Conservation (phyloP, 2,797 vertebrate genomes). For the Cuculus canorus region DNA sequence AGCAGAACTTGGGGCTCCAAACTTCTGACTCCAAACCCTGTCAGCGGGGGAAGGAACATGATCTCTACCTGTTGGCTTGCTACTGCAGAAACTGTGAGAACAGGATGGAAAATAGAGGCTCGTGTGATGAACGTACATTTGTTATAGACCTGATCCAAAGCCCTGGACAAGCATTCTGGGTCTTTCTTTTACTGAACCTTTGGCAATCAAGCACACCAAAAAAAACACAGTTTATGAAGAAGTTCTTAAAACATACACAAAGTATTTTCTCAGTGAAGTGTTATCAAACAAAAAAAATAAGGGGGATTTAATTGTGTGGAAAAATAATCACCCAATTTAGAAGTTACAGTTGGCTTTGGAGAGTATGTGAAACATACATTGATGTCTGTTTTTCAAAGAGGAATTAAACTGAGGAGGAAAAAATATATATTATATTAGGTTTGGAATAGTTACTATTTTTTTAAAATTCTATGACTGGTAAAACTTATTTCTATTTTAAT, state of each 20-base stretch:
- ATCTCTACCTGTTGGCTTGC: not conserved
- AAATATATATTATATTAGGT: not conserved
- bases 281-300: not conserved
- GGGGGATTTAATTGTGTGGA: not conserved
- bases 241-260: not conserved
- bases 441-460: not conserved
- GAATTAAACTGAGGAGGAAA: not conserved
- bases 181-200: not conserved
- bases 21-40: not conserved
- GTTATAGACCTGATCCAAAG: not conserved
- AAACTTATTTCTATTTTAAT: not conserved
- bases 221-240: not conserved
- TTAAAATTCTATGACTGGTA: not conserved
- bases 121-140: not conserved
- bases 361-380: not conserved
- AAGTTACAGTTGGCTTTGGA: not conserved
- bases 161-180: not conserved
- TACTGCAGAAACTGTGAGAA: not conserved
- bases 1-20: not conserved
- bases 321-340: not conserved
- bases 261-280: not conserved
- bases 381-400: not conserved
- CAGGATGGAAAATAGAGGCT: not conserved
- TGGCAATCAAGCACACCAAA: not conserved
- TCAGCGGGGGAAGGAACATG: rapidly evolving